These are phyloP conservation scores for Orussus abietinus DNA, from an alignment of 1,140 invertebrate species.

Conservation along the genomic window DNA sequence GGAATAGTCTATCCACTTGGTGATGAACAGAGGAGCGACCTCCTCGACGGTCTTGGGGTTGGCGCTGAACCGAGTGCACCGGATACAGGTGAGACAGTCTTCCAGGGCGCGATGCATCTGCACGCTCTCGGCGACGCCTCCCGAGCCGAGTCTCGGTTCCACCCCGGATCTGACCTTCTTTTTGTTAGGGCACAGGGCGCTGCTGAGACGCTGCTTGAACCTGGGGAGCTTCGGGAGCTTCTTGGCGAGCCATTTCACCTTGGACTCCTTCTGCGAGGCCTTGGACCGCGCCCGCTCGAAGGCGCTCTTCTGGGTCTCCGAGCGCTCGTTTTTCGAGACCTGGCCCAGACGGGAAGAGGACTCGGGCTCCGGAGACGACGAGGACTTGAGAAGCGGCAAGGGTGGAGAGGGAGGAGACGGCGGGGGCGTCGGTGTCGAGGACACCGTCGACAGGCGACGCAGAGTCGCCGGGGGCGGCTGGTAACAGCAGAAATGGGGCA, in stretches of 20 bases:
- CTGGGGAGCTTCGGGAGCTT: conserved; percentile 38
- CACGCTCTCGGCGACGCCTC: conserved; percentile 23
- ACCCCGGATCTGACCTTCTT: conserved; percentile 38
- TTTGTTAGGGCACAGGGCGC: conserved; percentile 44
- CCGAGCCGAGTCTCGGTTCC: no score
- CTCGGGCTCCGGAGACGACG: no score
- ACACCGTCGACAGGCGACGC: no score
- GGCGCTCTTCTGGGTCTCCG: no score
- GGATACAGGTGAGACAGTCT: conserved; percentile 29
- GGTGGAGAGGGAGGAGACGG: no score
- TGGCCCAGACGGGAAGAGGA: conserved; percentile 1
- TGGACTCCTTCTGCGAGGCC: conserved; percentile 23
- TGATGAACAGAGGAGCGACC: conserved; percentile 63
- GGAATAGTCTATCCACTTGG: conserved; percentile 73
- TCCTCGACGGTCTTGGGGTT: conserved; percentile 52
- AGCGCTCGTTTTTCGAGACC: background rate
- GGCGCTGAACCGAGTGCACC: conserved; percentile 18
- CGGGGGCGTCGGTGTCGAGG: no score
- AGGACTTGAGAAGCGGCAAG: no score
- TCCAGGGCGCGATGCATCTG: conserved; percentile 39
- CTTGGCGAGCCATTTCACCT: conserved; percentile 39
- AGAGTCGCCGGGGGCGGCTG: conserved; percentile 34
- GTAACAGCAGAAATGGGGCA: conserved; percentile 43
- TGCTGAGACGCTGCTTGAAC: conserved; percentile 43
- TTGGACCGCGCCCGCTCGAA: no score